Conservation (phyloP, 2,888 invertebrate species). For the Chloromyia formosa region DNA sequence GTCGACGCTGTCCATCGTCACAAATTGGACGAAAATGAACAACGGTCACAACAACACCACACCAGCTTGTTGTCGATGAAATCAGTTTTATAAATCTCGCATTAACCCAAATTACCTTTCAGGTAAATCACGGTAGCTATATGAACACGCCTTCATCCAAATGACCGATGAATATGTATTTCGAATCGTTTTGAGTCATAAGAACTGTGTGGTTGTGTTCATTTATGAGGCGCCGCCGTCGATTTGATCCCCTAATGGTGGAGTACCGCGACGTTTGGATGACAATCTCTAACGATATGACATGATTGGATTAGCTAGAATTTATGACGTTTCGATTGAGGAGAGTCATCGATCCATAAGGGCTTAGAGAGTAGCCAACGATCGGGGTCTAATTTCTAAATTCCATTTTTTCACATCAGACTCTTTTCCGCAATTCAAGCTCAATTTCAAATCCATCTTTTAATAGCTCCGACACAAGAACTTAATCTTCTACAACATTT, state of each 20-base stretch:
- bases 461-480: not conserved
- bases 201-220: not conserved
- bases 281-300: not conserved
- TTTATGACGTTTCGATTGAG: not conserved
- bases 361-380: not conserved
- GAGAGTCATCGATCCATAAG: not conserved
- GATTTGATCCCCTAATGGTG: not conserved
- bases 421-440: not conserved
- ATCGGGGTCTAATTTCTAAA: not conserved
- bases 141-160: not conserved
- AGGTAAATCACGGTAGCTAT: conserved; percentile 30
- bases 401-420: not conserved
- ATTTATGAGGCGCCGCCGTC: not conserved
- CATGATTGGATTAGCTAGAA: not conserved
- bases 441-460: not conserved
- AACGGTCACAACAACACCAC: not conserved
- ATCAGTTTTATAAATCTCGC: conserved; percentile 41
- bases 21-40: not conserved
- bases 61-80: conserved; percentile 8
- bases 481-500: not conserved
- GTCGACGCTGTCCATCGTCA: no score
- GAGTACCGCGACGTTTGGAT: not conserved
- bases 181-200: not conserved
- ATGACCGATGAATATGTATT: not conserved
- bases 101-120: conserved; percentile 43